These are phyloP conservation scores for Zoroaster sp. DNA, from an alignment of 53 echinoderm and acorn worm species.

Conservation along the genomic window DNA sequence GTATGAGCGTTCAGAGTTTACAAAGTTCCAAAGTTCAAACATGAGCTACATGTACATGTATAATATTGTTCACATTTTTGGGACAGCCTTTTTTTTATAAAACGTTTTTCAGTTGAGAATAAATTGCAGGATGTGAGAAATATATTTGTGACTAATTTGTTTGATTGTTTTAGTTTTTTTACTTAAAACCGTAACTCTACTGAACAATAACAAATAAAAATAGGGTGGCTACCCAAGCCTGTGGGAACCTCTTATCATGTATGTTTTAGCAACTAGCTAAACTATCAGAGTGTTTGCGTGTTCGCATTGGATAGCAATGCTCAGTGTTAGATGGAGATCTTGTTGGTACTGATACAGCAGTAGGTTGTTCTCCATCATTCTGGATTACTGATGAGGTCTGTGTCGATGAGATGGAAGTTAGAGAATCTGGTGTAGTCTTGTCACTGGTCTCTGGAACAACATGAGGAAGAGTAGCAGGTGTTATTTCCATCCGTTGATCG, in stretches of 20 bases:
- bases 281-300: too few species aligned
- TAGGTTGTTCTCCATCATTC: background rate
- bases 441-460: background rate
- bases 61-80: background rate
- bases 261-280: background rate
- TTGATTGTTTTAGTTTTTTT: background rate
- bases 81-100: background rate
- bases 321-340: background rate
- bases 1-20: background rate
- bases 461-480: background rate
- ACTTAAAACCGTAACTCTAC: background rate
- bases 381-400: background rate
- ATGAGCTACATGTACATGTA: too few species aligned
- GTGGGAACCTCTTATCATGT: too few species aligned
- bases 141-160: background rate
- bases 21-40: too few species aligned
- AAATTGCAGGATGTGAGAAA: background rate
- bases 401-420: too few species aligned
- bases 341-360: background rate
- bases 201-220: background rate
- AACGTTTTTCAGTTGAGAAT: background rate
- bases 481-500: too few species aligned
- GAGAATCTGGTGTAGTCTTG: background rate
- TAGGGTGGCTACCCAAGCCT: too few species aligned
- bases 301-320: background rate